Conservation (phyloP, 2,797 vertebrate genomes). For the Enteromius anoplus region DNA sequence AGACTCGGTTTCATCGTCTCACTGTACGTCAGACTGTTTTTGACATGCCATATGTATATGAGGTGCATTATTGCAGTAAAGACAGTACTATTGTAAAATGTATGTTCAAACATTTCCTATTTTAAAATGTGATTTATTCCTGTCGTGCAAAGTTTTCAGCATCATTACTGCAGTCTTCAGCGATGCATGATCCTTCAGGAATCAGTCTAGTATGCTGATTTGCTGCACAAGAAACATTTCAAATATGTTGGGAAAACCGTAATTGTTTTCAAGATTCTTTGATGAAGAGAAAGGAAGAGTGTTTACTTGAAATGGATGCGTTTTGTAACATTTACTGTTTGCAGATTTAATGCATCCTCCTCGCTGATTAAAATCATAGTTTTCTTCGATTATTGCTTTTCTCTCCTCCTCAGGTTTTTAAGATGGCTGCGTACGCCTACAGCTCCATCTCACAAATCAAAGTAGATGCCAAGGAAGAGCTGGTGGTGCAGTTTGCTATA, state of each 20-base stretch:
- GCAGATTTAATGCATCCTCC: no score
- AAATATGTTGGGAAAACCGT: not conserved
- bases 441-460: conserved; percentile 97
- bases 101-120: no score
- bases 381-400: not conserved
- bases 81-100: not conserved
- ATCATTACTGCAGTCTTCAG: not conserved
- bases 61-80: not conserved
- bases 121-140: not conserved
- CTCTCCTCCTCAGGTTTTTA: conserved; percentile 82
- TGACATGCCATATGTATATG: not conserved
- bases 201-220: not conserved
- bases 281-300: not conserved
- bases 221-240: not conserved
- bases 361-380: no score
- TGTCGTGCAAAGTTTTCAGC: not conserved
- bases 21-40: not conserved
- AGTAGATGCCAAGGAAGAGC: conserved; percentile 94
- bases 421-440: conserved; percentile 94
- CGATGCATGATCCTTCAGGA: not conserved
- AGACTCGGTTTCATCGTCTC: not conserved
- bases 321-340: not conserved
- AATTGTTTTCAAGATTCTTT: not conserved
- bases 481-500: conserved; percentile 97
- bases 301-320: not conserved